phyloP scores from a whole-genome alignment of 30 jellyfish, hydroid and myxozoan species.

The Aurelia aurita complex sp. Pacific region DNA sequence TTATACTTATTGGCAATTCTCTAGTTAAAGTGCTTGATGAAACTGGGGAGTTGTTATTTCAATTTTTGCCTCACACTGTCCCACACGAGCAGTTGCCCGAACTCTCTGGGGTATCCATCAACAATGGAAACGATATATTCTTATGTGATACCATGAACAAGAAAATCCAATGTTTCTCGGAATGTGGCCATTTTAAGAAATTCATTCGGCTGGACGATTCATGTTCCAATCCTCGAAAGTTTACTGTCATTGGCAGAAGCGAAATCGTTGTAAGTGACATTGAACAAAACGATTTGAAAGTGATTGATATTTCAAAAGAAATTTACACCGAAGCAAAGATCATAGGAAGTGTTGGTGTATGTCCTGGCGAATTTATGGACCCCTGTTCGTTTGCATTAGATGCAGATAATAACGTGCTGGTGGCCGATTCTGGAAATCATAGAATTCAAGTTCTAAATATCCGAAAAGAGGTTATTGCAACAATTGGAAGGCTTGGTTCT shows the following conservation, averaged over 20 bases:
- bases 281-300: constrained; percentile 26
- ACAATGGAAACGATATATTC: constrained; percentile 39
- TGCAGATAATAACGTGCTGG: constrained; percentile 30
- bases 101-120: constrained; percentile 37
- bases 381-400: constrained; percentile 58
- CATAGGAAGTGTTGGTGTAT: constrained; percentile 60
- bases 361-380: constrained; percentile 54
- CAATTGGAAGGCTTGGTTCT: constrained; percentile 67
- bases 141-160: constrained; percentile 45
- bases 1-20: constrained; percentile 35
- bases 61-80: constrained; percentile 48
- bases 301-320: constrained; percentile 25
- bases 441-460: constrained; percentile 62
- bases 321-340: constrained; percentile 11
- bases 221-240: constrained; percentile 26
- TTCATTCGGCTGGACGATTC: constrained; percentile 43
- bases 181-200: constrained; percentile 26
- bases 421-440: constrained; percentile 69
- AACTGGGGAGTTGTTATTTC: constrained; percentile 29
- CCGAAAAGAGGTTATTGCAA: constrained; percentile 26
- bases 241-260: constrained; percentile 21
- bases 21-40: constrained; percentile 20
- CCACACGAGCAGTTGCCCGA: constrained; percentile 38
- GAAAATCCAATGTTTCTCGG: constrained; percentile 41
- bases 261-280: constrained; percentile 34